A percentile compares a stretch with the other conserved stretches of the same genome.
Evolutionary conservation across 2,113 vertebrate genomes (phyloP).

Genomic region (Dipodomys merriami): DNA sequence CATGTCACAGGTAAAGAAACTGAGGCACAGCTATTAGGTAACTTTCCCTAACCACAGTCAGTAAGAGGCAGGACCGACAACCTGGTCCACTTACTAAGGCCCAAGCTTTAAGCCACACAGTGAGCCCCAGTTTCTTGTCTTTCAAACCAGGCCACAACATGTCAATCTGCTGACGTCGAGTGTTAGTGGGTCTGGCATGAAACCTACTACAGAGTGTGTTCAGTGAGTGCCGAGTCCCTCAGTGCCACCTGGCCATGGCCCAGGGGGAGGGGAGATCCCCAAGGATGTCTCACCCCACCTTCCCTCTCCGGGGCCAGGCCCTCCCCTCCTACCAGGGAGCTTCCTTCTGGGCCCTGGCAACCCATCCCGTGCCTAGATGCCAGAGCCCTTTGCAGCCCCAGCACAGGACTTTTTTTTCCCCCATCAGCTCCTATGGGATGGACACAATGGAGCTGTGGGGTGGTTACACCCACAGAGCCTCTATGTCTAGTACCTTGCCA

Average conservation of each 20-base stretch:
- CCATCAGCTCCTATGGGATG: not conserved
- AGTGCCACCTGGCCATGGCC: too few species aligned
- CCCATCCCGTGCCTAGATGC: not conserved
- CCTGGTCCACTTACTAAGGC: too few species aligned
- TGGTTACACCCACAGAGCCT: too few species aligned
- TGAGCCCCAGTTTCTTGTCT: not conserved
- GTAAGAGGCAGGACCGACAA: not conserved
- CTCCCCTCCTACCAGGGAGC: too few species aligned
- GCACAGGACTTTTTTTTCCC: not conserved
- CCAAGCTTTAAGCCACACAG: not conserved
- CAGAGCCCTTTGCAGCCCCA: not conserved
- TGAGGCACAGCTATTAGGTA: not conserved
- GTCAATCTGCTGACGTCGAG: too few species aligned
- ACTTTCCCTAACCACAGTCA: not conserved
- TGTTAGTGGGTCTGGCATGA: too few species aligned
- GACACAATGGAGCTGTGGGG: not conserved
- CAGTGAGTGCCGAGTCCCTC: too few species aligned
- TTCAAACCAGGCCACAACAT: not conserved
- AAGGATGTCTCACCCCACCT: rapidly evolving
- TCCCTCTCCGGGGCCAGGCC: rapidly evolving
- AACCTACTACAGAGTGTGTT: too few species aligned
- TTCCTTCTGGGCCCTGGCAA: not conserved
- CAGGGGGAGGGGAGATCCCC: too few species aligned
- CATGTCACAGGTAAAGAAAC: too few species aligned
- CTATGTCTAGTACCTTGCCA: not conserved